These are phyloP conservation scores for Clinocottus analis DNA, from an alignment of 2,113 vertebrate species.

Conservation along the genomic window DNA sequence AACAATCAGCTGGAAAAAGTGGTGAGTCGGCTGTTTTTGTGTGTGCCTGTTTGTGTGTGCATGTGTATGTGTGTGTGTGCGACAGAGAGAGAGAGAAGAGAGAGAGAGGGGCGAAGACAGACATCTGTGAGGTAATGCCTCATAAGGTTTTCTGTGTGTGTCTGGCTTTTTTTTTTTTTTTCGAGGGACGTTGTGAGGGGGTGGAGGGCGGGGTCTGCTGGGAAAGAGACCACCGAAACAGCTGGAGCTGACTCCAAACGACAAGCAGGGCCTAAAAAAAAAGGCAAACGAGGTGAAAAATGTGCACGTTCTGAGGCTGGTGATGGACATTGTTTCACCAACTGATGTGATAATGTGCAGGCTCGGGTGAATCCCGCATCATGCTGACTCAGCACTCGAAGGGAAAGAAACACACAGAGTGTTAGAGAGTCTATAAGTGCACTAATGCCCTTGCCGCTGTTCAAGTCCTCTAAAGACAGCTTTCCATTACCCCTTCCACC, in stretches of 20 bases:
- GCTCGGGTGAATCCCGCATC: conserved; percentile 11
- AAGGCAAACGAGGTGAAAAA: conserved; percentile 24
- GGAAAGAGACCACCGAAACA: conserved; percentile 4
- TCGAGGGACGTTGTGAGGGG: neutral
- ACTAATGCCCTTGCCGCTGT: conserved; percentile 6
- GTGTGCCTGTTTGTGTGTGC: conserved; percentile 1
- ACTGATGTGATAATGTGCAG: conserved; percentile 27
- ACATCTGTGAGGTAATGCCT: conserved; percentile 44
- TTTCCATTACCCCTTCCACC: conserved; percentile 1
- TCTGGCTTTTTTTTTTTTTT: conserved; percentile 31
- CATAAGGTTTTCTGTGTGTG: conserved; percentile 23
- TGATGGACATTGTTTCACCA: neutral
- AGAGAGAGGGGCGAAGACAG: neutral
- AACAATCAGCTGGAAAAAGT: conserved; percentile 59
- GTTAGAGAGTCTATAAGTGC: neutral
- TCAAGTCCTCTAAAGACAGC: conserved; percentile 1
- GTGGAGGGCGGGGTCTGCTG: neutral
- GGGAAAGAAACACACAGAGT: neutral
- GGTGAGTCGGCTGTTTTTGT: conserved; percentile 34
- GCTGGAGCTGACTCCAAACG: conserved; percentile 16
- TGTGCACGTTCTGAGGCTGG: neutral
- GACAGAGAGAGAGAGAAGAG: neutral
- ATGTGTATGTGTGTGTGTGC: conserved; percentile 2
- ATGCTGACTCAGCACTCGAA: conserved; percentile 60
- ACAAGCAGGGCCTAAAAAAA: conserved; percentile 13